Evolutionary conservation across 2,113 vertebrate species (phyloP), one percentile per base, ranked within the genome.

Genomic region (Gorsachius goisagi): DNA sequence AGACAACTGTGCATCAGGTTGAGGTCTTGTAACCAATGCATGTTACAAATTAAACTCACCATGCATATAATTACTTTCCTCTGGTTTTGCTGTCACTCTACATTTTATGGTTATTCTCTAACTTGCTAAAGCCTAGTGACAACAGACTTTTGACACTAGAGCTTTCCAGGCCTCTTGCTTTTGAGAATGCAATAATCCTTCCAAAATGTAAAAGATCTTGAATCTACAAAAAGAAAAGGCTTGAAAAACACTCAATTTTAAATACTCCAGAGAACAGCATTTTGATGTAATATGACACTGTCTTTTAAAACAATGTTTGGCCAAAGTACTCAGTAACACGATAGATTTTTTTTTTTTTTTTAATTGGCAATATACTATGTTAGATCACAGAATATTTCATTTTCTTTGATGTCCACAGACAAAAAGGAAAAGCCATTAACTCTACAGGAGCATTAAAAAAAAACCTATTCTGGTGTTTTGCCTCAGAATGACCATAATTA

Each of bases 51-150:
- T 30, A 81, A 88, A 75, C n/a, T 52, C 49, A 28, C n/a, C 64
- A 0, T 21, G 79, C 32, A 18, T 20, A 2, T 4, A 18, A 21
- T 50, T 2, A 8, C 49, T 39, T 12, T 1, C 8, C 58, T 33
- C 7, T 33, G 75, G 2, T 72, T 33, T 13, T 58, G 74, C 71
- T 60, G 28, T n/a, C 45, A 15, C 63, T 50, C 52, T 11, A 0
- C 1, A 0, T 28, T 30, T 23, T 63, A 53, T 50, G 63, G 63
- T 80, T 74, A 53, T 76, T 73, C 35, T 76, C 72, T 41, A 77
- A 64, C 27, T 56, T 49, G 14, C 37, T 64, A 26, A 76, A 83
- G 28, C 45, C 39, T 28, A 56, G 58, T 8, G 44, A 64, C 52
- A 75, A 27, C 30, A 62, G 11, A 45, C 3, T 50, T 83, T 2